A percentile compares a stretch with the other conserved stretches of the same genome.
Evolutionary conservation across 1,140 invertebrate genomes (phyloP).

Genomic region (Rhynchophorus ferrugineus): DNA sequence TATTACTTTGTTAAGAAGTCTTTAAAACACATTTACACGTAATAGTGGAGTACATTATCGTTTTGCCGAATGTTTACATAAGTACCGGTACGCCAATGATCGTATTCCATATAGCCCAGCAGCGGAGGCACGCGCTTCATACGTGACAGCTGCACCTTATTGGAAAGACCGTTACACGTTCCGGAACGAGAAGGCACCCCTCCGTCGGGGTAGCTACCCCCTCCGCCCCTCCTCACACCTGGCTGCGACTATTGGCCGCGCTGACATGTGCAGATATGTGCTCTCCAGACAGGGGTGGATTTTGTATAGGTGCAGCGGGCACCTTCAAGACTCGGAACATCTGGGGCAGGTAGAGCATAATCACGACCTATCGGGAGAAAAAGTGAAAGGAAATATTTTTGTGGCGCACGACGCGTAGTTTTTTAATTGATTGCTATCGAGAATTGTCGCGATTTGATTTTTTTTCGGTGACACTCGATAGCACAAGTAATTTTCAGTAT

Average conservation of each 20-base stretch:
- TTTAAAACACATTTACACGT: too few relatives aligned
- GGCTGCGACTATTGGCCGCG: slow-evolving; percentile 1
- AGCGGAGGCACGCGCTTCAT: background rate
- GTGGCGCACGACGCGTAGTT: too few relatives aligned
- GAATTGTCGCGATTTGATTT: too few relatives aligned
- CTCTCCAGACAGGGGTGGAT: background rate
- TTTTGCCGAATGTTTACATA: background rate
- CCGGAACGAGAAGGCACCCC: background rate
- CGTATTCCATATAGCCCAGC: background rate
- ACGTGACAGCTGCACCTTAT: slow-evolving; percentile 2
- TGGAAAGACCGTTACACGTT: slow-evolving; percentile 1
- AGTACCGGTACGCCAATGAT: background rate
- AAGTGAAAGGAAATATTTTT: background rate
- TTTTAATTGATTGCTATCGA: too few relatives aligned
- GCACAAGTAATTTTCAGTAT: too few relatives aligned
- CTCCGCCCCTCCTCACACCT: slow-evolving; percentile 1
- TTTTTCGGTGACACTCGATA: too few relatives aligned
- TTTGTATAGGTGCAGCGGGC: background rate
- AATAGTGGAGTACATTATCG: too few relatives aligned
- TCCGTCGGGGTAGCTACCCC: background rate
- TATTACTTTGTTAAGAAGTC: too few relatives aligned
- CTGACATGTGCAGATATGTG: slow-evolving; percentile 5
- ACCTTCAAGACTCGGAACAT: background rate
- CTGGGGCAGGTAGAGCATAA: background rate
- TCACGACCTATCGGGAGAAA: background rate